Evolutionary conservation across 1,140 invertebrate species (phyloP).

Genomic region (Hycleus cichorii): DNA sequence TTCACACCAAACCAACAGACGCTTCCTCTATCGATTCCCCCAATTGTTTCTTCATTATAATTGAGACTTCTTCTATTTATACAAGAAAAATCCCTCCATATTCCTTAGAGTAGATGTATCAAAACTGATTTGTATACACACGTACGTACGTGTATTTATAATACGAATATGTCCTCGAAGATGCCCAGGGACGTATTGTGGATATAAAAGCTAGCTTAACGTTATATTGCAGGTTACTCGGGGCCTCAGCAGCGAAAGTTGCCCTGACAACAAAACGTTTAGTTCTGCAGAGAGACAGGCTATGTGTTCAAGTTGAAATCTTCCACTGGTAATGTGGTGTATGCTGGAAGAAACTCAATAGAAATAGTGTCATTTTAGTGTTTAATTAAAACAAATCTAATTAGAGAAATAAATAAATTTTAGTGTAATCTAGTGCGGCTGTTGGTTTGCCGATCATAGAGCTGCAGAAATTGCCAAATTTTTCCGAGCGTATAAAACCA

Average conservation of each 20-base stretch:
- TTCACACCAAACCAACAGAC: no score
- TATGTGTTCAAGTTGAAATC: not conserved
- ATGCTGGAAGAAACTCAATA: not conserved
- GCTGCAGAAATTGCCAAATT: no score
- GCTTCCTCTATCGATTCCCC: no score
- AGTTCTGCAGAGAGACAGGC: not conserved
- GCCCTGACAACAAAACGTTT: slow-evolving; percentile 12
- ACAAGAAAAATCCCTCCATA: not conserved
- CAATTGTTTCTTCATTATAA: no score
- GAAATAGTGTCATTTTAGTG: not conserved
- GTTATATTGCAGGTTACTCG: slow-evolving; percentile 20
- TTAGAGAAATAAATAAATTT: not conserved
- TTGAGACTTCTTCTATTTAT: not conserved
- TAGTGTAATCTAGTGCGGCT: no score
- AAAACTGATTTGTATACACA: not conserved
- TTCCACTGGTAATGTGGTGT: not conserved
- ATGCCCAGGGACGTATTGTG: slow-evolving; percentile 3
- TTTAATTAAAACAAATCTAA: not conserved
- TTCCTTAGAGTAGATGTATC: not conserved
- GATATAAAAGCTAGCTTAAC: slow-evolving; percentile 20
- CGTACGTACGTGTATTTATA: not conserved
- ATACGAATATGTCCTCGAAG: not conserved
- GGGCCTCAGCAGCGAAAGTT: slow-evolving; percentile 24
- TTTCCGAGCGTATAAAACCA: no score
- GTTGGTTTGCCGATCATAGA: no score